Conservation (phyloP, 1,140 invertebrate species). For the Drosophila eugracilis region DNA sequence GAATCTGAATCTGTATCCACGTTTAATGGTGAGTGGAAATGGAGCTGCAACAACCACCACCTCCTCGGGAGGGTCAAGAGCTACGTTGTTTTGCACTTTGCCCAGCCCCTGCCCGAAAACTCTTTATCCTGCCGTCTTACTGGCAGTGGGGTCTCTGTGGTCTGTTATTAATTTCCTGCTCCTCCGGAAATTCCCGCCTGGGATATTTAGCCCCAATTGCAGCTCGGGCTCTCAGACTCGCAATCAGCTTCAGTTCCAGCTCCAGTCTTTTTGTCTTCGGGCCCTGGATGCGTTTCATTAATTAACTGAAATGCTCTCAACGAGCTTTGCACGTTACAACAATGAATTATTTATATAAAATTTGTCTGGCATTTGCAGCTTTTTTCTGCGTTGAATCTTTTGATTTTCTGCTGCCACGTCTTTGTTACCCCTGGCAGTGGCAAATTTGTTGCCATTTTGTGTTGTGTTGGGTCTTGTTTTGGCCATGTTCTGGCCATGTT, state of each 20-base stretch:
- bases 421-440: conserved; percentile 38
- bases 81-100: conserved; percentile 66
- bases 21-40: conserved; percentile 58
- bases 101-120: conserved; percentile 36
- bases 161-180: conserved; percentile 76
- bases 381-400: conserved; percentile 29
- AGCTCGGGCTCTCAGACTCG: conserved; percentile 56
- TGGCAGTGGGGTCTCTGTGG: neutral
- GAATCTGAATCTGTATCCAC: conserved; percentile 45
- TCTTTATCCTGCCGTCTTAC: conserved; percentile 46
- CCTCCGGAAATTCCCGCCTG: conserved; percentile 35
- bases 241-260: conserved; percentile 20
- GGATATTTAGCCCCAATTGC: conserved; percentile 70
- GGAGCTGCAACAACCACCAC: conserved; percentile 70
- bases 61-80: conserved; percentile 24
- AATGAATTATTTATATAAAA: conserved; percentile 84
- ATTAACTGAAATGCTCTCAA: conserved; percentile 83
- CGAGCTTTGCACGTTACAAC: conserved; percentile 84
- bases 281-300: conserved; percentile 76
- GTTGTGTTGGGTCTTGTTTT: conserved; percentile 19
- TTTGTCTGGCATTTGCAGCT: conserved; percentile 73
- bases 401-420: conserved; percentile 24
- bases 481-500: too few species aligned
- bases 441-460: conserved; percentile 60
- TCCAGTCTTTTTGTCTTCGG: conserved; percentile 46